A percentile compares a stretch with the other conserved stretches of the same genome.
phyloP scores from a whole-genome alignment of 1,140 invertebrate genomes.

The Trichonephila inaurata region DNA sequence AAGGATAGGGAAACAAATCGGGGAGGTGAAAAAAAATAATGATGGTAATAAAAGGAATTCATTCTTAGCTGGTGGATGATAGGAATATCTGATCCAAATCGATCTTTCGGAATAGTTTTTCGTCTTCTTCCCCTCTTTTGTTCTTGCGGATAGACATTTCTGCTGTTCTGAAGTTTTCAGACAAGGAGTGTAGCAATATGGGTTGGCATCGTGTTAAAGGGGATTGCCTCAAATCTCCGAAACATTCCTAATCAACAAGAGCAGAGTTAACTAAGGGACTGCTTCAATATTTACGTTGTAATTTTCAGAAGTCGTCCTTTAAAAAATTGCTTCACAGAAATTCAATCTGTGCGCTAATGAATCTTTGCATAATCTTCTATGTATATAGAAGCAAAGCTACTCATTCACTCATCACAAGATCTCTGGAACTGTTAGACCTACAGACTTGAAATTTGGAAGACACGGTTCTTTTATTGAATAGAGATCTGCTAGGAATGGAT shows the following conservation, averaged over 20 bases:
- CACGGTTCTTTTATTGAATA: too few relatives aligned
- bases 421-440: too few relatives aligned
- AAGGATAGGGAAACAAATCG: neutral
- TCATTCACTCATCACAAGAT: too few relatives aligned
- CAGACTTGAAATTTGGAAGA: too few relatives aligned
- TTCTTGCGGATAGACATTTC: neutral
- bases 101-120: neutral
- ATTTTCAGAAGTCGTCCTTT: too few relatives aligned
- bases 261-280: neutral
- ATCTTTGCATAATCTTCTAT: too few relatives aligned
- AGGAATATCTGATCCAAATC: slow-evolving; percentile 51
- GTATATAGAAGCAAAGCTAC: too few relatives aligned
- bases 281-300: neutral
- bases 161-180: slow-evolving; percentile 27
- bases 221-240: slow-evolving; percentile 32
- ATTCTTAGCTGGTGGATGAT: slow-evolving; percentile 8
- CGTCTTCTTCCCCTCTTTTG: neutral
- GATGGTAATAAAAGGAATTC: slow-evolving; percentile 43
- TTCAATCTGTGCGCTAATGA: too few relatives aligned
- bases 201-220: neutral
- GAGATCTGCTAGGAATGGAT: too few relatives aligned
- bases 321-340: too few relatives aligned
- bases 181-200: neutral
- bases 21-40: neutral
- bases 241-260: slow-evolving; percentile 43